Evolutionary conservation across 2,888 invertebrate genomes (phyloP).

Genomic region (Hermaeophaga mercurialis): DNA sequence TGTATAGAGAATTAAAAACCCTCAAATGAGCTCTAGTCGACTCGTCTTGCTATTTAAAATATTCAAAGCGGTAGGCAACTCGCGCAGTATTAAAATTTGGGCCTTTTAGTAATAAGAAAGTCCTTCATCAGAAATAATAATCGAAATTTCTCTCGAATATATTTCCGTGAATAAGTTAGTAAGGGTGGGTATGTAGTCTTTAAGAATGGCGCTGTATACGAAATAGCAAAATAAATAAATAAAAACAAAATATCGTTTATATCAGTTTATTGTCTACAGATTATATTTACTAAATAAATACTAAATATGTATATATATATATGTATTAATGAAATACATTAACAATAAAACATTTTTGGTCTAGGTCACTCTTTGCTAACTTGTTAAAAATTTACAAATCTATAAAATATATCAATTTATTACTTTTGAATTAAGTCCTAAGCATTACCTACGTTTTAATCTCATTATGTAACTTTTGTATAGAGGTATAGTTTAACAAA

Average conservation of each 20-base stretch:
- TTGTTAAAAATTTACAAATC: slow-evolving; percentile 9
- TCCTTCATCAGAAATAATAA: no score
- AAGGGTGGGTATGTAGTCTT: no score
- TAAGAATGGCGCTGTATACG: no score
- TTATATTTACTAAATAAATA: slow-evolving; percentile 13
- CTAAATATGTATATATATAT: slow-evolving; percentile 10
- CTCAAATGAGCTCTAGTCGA: no score
- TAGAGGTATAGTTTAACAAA: neutral
- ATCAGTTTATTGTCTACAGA: slow-evolving; percentile 16
- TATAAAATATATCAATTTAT: slow-evolving; percentile 7
- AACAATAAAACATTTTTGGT: slow-evolving; percentile 7
- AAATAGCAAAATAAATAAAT: neutral
- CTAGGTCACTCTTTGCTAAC: slow-evolving; percentile 5
- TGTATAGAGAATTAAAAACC: no score
- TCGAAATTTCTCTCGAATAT: no score
- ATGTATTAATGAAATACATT: neutral
- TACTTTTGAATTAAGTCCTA: neutral
- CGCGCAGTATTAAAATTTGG: no score
- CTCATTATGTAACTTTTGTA: slow-evolving; percentile 5
- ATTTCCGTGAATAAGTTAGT: no score
- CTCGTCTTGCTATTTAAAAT: no score
- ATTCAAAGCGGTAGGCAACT: no score
- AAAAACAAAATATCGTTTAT: neutral
- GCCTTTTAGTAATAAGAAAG: no score
- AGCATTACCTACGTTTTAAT: slow-evolving; percentile 9